phyloP scores from a whole-genome alignment of 2,888 invertebrate genomes.

The Salpingus planirostris region DNA sequence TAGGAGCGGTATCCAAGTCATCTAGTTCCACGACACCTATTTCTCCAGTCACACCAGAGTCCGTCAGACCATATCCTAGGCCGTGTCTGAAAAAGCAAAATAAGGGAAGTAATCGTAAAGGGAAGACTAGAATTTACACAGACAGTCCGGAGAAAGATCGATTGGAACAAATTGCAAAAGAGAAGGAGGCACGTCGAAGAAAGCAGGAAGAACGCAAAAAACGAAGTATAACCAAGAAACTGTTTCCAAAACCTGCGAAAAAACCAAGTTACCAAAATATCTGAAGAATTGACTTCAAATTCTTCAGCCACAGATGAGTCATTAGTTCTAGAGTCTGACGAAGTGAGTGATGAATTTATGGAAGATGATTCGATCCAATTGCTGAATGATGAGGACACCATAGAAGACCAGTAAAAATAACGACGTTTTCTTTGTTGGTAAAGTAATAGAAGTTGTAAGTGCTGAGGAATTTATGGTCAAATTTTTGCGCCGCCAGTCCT shows the following conservation, averaged over 20 bases:
- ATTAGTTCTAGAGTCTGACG: neutral
- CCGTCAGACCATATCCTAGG: neutral
- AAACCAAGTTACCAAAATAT: neutral
- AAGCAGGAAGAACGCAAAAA: neutral
- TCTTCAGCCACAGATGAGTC: neutral
- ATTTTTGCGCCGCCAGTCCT: neutral
- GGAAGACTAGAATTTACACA: neutral
- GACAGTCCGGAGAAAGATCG: conserved; percentile 1
- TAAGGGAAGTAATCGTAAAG: neutral
- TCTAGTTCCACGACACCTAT: neutral
- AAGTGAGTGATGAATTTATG: neutral
- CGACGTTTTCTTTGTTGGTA: neutral
- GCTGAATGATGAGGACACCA: neutral
- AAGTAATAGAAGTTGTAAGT: too few species aligned
- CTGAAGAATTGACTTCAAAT: neutral
- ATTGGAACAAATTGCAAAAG: neutral
- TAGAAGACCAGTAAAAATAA: neutral
- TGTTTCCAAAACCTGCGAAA: neutral
- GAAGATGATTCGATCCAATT: neutral
- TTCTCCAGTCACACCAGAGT: neutral
- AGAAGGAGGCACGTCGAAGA: neutral
- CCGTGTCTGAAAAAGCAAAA: neutral
- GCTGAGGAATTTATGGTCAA: too few species aligned
- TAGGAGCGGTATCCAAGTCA: too few species aligned
- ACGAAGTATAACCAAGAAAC: neutral